phyloP scores from a whole-genome alignment of 30 jellyfish, hydroid and myxozoan species.

The Turritopsis rubra region DNA sequence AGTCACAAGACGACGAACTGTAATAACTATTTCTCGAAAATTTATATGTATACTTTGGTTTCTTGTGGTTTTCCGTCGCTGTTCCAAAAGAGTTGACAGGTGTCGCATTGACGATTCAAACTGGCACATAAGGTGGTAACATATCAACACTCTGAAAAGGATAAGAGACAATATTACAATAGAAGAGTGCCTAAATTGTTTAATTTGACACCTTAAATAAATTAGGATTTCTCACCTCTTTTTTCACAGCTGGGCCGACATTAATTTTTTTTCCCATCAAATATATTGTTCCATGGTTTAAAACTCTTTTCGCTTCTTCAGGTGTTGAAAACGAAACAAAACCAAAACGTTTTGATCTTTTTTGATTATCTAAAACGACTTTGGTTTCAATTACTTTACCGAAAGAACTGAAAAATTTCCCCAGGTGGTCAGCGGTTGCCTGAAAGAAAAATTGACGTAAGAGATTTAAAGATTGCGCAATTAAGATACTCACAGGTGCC shows the following conservation, averaged over 20 bases:
- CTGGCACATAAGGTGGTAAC: not conserved
- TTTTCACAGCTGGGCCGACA: conserved; percentile 77
- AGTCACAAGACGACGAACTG: not conserved
- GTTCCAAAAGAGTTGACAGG: not conserved
- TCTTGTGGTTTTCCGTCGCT: not conserved
- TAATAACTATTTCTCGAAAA: not conserved
- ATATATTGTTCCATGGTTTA: conserved; percentile 45
- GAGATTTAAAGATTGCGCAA: not conserved
- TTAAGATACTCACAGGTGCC: not conserved
- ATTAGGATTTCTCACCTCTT: conserved; percentile 23
- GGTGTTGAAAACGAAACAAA: conserved; percentile 58
- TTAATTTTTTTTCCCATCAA: conserved; percentile 58
- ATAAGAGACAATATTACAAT: not conserved
- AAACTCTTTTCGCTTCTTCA: conserved; percentile 45
- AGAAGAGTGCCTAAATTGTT: not conserved
- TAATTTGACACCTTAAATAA: too few relatives aligned
- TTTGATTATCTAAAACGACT: conserved; percentile 57
- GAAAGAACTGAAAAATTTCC: conserved; percentile 42
- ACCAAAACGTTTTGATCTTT: conserved; percentile 55
- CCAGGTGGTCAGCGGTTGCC: conserved; percentile 64
- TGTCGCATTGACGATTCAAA: not conserved
- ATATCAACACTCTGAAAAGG: not conserved
- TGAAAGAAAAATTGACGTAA: conserved; percentile 5
- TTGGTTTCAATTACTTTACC: conserved; percentile 63
- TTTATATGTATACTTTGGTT: conserved; percentile 1